Evolutionary conservation across 2,113 vertebrate genomes (phyloP), one percentile per base, ranked within the genome.

Genomic region (Callionymus lyra): DNA sequence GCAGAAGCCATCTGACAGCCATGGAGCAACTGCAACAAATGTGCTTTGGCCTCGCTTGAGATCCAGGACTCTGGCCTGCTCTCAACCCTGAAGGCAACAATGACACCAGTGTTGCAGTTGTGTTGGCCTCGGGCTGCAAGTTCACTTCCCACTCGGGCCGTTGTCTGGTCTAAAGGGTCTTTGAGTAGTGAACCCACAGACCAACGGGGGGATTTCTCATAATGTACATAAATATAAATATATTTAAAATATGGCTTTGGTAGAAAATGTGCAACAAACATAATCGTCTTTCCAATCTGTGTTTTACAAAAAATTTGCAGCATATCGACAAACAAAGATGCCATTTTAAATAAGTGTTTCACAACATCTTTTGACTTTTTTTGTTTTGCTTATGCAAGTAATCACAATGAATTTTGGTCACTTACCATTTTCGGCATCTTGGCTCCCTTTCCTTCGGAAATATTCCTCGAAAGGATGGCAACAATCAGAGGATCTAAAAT

Each of bases 371-470:
- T n/a, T n/a, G n/a, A n/a, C n/a, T n/a, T n/a, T 27, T 27, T 5
- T 27, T 27, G 4, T 27, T 27, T 27, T 27, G 21, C 21, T 27
- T 4, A 27, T 27, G 21, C 8, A 8, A 27, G 21, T 4, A 27
- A 27, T 27, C 21, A 27, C 16, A 19, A 12, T 13, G 12, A 6
- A 4, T 38, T 57, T 48, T 5, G 38, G 38, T 6, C 6, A 53
- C 82, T 84, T 78, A 86, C 84, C 53, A 83, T 82, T 81, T 86
- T 86, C 18, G 84, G 84, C 84, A 86, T 86, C 50, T 78, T 80
- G 34, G 60, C 59, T 56, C 72, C 75, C 65, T 71, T 64, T 76
- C 65, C 61, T 69, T 63, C 54, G 54, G 70, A 53, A 48, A 46
- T 62, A 42, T 69, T 54, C 17, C 58, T 70, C 59, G 67, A 46